Percentiles rank a stretch among this genome's conserved stretches.
These are phyloP conservation scores for Ylistrum balloti DNA, from an alignment of 1,140 invertebrate genomes.

Conservation along the genomic window DNA sequence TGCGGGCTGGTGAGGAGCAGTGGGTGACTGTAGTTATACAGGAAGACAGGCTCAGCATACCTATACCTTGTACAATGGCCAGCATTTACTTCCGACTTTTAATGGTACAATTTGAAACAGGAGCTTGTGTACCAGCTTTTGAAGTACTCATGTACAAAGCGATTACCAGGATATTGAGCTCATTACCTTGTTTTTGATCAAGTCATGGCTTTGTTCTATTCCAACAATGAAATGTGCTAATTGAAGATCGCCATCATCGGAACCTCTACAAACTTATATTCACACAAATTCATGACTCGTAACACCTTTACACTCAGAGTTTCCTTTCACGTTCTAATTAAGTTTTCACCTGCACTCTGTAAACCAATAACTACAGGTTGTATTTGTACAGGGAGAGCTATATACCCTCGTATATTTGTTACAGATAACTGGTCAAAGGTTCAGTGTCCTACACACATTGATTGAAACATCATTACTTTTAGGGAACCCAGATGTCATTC, in stretches of 20 bases:
- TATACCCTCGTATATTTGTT: background rate
- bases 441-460: background rate
- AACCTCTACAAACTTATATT: constrained; percentile 16
- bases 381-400: background rate
- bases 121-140: background rate
- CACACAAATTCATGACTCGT: constrained; percentile 32
- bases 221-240: background rate
- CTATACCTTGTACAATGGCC: background rate
- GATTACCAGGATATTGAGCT: constrained; percentile 6
- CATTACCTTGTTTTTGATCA: background rate
- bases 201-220: background rate
- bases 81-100: background rate
- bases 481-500: background rate
- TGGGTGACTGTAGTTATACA: background rate
- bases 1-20: background rate
- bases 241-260: background rate
- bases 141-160: background rate
- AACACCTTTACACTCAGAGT: background rate
- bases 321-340: background rate
- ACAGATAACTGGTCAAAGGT: background rate
- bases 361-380: background rate
- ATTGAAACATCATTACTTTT: background rate
- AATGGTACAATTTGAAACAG: background rate
- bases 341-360: background rate
- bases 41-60: background rate